Conservation (phyloP, 2,888 invertebrate genomes). For the Gerosis bhagava region DNA sequence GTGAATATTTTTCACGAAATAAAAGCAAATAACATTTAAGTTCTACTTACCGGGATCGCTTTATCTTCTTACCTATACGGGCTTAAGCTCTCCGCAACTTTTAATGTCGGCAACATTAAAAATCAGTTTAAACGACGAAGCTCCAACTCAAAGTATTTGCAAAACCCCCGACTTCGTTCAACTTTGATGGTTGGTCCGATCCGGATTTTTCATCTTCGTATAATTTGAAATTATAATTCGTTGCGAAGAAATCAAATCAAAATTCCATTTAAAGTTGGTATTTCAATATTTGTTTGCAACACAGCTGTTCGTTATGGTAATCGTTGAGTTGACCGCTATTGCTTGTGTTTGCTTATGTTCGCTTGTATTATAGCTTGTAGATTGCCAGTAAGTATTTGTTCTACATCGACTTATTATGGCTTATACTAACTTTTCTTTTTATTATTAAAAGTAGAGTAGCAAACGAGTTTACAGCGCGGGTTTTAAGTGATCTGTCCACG, state of each 20-base stretch:
- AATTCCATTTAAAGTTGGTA: slow-evolving; percentile 78
- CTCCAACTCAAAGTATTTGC: slow-evolving; percentile 55
- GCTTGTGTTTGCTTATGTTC: too few relatives aligned
- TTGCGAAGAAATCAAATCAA: slow-evolving; percentile 78
- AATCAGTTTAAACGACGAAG: slow-evolving; percentile 67
- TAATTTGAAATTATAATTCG: slow-evolving; percentile 79
- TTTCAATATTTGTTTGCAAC: slow-evolving; percentile 73
- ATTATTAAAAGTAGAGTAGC: too few relatives aligned
- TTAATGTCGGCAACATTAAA: slow-evolving; percentile 55
- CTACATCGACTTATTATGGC: too few relatives aligned
- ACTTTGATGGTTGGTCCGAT: slow-evolving; percentile 75
- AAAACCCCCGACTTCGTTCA: slow-evolving; percentile 45
- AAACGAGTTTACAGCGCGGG: too few relatives aligned
- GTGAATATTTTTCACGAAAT: too few relatives aligned
- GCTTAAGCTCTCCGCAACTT: slow-evolving; percentile 18
- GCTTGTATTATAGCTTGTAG: slow-evolving; percentile 4
- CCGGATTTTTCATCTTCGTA: slow-evolving; percentile 76
- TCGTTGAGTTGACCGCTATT: slow-evolving; percentile 6
- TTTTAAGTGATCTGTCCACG: too few relatives aligned
- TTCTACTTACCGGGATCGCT: slow-evolving; percentile 6
- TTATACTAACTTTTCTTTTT: too few relatives aligned
- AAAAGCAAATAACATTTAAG: slow-evolving; percentile 1
- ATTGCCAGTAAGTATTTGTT: not conserved
- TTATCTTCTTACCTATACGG: slow-evolving; percentile 13
- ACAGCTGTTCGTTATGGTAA: slow-evolving; percentile 45